phyloP scores from a whole-genome alignment of 2,888 invertebrate genomes.

The Diadegma fenestrale region DNA sequence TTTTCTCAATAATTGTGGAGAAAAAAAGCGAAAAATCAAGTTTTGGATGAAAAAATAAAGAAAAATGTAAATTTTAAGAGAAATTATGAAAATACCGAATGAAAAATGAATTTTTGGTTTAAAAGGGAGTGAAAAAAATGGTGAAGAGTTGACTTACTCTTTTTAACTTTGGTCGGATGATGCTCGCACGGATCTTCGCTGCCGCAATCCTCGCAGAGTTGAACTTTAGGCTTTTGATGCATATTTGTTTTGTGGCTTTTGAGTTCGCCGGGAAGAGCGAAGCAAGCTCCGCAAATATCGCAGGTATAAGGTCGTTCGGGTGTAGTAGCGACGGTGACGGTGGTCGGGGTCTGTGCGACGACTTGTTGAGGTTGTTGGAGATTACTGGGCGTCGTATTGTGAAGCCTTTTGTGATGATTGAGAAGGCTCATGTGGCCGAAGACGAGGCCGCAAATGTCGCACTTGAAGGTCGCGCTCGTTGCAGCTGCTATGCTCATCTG shows the following conservation, averaged over 20 bases:
- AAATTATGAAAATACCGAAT: too few species aligned
- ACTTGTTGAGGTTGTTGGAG: conserved; percentile 84
- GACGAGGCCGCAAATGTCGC: conserved; percentile 94
- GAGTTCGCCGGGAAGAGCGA: conserved; percentile 85
- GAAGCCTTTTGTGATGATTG: conserved; percentile 95
- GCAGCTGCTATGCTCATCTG: conserved; percentile 92
- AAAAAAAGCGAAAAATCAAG: too few species aligned
- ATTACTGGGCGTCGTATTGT: conserved; percentile 86
- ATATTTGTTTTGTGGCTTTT: conserved; percentile 85
- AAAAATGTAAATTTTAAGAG: too few species aligned
- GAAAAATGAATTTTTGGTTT: too few species aligned
- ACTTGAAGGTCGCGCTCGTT: conserved; percentile 93
- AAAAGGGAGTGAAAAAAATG: background rate
- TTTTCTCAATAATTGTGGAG: too few species aligned
- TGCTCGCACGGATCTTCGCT: conserved; percentile 84
- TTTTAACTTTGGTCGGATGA: conserved; percentile 84
- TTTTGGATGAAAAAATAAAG: too few species aligned
- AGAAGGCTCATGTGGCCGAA: conserved; percentile 93
- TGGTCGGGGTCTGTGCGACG: conserved; percentile 84
- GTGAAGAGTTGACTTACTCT: conserved; percentile 77
- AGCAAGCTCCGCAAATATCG: conserved; percentile 85
- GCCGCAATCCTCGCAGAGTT: conserved; percentile 84
- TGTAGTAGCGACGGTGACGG: conserved; percentile 83
- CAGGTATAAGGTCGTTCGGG: conserved; percentile 85
- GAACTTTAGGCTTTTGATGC: conserved; percentile 84